Conservation (phyloP, 2,797 vertebrate species). For the Chelidonichthys spinosus region DNA sequence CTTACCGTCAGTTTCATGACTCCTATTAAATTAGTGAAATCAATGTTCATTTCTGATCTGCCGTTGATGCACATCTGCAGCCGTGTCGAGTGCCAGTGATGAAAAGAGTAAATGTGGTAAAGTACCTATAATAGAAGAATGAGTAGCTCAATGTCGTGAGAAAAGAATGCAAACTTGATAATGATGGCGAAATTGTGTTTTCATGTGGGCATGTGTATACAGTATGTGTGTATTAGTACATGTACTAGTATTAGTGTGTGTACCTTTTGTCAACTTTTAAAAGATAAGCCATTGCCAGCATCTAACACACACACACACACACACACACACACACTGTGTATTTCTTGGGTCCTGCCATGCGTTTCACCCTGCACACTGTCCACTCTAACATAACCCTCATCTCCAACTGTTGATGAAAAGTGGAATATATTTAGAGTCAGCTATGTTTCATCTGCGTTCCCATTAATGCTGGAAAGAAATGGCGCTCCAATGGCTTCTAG, state of each 20-base stretch:
- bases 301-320: constrained; percentile 11
- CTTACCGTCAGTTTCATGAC: constrained; percentile 52
- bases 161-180: constrained; percentile 8
- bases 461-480: constrained; percentile 36
- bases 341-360: constrained; percentile 62
- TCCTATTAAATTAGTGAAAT: constrained; percentile 48
- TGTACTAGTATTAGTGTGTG: constrained; percentile 9
- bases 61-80: constrained; percentile 20
- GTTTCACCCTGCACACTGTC: constrained; percentile 68
- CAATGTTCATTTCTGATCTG: constrained; percentile 38
- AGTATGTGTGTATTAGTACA: neutral
- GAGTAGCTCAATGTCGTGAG: neutral
- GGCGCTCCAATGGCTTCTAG: constrained; percentile 41
- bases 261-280: constrained; percentile 40
- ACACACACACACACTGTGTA: constrained; percentile 19
- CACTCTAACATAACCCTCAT: constrained; percentile 47
- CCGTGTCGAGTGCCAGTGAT: constrained; percentile 11
- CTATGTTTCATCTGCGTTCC: constrained; percentile 41
- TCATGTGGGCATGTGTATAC: neutral
- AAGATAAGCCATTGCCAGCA: constrained; percentile 45
- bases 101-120: constrained; percentile 6
- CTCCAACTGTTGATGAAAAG: constrained; percentile 52
- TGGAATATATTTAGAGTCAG: constrained; percentile 54
- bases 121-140: neutral
- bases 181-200: constrained; percentile 3